Evolutionary conservation across 2,888 invertebrate genomes (phyloP).

Genomic region (Adela reaumurella): DNA sequence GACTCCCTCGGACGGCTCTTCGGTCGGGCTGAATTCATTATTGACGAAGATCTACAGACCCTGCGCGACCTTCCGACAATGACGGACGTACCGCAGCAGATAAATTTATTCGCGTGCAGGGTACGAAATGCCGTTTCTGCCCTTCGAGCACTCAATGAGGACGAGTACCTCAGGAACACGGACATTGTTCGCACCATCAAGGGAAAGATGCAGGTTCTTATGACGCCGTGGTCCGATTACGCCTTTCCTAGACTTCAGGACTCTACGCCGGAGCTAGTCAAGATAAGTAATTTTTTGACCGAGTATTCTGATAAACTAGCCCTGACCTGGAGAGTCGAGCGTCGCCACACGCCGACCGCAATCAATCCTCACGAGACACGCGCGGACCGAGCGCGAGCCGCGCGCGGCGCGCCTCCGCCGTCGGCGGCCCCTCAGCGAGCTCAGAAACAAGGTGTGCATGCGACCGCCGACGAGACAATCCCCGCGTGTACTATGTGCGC

Average conservation of each 20-base stretch:
- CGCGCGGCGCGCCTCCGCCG: too few species aligned
- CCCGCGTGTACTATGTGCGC: too few species aligned
- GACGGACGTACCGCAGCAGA: background rate
- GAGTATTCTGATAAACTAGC: background rate
- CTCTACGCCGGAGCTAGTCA: background rate
- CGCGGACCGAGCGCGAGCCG: too few species aligned
- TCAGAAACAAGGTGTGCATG: too few species aligned
- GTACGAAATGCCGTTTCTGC: background rate
- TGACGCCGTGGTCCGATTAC: background rate
- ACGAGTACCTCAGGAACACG: background rate
- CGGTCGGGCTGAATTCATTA: background rate
- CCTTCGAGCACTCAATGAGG: background rate
- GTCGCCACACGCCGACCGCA: too few species aligned
- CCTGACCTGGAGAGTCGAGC: too few species aligned
- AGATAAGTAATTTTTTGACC: background rate
- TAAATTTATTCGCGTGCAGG: background rate
- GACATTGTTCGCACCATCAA: background rate
- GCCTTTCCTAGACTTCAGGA: background rate
- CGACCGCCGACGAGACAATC: too few species aligned
- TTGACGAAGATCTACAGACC: background rate
- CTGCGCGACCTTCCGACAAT: background rate
- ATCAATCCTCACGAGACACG: too few species aligned
- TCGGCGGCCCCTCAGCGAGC: too few species aligned
- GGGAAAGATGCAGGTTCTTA: background rate
- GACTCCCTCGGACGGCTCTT: background rate